A percentile compares a stretch with the other conserved stretches of the same genome.
Evolutionary conservation across 1,140 invertebrate genomes (phyloP).

Genomic region (Meteorus sp.): DNA sequence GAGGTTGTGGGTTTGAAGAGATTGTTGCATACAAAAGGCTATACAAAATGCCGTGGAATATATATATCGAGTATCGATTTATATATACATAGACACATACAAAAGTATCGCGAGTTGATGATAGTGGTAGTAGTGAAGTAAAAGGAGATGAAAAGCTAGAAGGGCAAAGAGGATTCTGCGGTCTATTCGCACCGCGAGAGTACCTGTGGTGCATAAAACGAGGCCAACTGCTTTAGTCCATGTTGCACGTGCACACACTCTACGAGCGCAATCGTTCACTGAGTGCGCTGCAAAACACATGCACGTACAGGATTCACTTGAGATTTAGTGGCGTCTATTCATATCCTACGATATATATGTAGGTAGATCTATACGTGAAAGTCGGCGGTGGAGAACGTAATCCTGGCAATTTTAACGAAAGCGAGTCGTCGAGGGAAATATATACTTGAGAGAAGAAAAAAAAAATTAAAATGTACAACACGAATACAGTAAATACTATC

Average conservation of each 20-base stretch:
- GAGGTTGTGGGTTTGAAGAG: no score
- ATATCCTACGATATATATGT: no score
- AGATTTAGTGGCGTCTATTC: conserved; percentile 11
- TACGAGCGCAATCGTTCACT: neutral
- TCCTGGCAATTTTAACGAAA: conserved; percentile 11
- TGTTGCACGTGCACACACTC: neutral
- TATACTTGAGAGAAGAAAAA: neutral
- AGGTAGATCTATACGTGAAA: no score
- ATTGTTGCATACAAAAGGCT: neutral
- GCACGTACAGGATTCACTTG: neutral
- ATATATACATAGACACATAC: neutral
- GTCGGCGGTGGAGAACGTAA: neutral
- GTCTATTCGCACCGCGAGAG: neutral
- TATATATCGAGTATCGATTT: conserved; percentile 17
- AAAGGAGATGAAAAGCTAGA: neutral
- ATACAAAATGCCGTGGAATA: conserved; percentile 12
- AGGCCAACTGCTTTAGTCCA: neutral
- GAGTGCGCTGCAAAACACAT: no score
- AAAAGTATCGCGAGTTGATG: neutral
- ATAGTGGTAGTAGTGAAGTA: neutral
- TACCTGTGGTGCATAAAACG: conserved; percentile 11
- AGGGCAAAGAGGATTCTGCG: conserved; percentile 12
- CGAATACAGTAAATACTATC: neutral
- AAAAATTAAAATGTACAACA: neutral
- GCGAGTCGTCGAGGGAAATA: neutral